Evolutionary conservation across 2,113 vertebrate genomes (phyloP).

Genomic region (Callocephalon fimbriatum): DNA sequence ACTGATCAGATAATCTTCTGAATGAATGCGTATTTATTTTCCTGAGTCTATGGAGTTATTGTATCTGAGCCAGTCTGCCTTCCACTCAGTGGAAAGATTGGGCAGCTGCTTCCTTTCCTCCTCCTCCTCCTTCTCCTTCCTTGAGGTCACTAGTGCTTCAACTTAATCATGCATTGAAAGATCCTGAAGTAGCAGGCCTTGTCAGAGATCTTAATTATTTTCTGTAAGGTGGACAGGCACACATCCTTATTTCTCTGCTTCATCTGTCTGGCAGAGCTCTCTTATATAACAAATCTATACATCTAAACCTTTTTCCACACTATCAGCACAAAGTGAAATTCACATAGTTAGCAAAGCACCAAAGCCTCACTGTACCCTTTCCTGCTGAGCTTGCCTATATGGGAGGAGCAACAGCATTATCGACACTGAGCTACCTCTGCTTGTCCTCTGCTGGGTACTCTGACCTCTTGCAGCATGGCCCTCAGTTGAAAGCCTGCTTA

Average conservation of each 20-base stretch:
- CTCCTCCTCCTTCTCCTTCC: background rate
- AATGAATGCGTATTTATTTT: conserved; percentile 51
- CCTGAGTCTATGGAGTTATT: conserved; percentile 5
- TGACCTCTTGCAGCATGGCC: background rate
- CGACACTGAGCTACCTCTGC: rapidly evolving
- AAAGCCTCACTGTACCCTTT: background rate
- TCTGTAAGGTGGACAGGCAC: background rate
- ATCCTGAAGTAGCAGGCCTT: background rate
- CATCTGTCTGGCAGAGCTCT: background rate
- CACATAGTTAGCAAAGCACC: background rate
- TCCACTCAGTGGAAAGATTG: background rate
- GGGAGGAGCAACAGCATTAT: background rate
- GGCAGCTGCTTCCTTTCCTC: background rate
- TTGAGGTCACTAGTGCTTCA: background rate
- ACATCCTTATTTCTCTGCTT: background rate
- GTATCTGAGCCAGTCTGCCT: background rate
- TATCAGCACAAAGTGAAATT: background rate
- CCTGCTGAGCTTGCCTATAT: background rate
- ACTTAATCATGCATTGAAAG: background rate
- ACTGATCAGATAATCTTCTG: conserved; percentile 46
- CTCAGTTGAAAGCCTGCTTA: background rate
- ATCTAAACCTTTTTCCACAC: background rate
- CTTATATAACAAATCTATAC: background rate
- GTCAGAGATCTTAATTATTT: background rate
- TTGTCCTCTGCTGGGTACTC: background rate